Evolutionary conservation across 1,140 invertebrate species (phyloP), one percentile per base, ranked within the genome.

Genomic region (Bombus superbus): DNA sequence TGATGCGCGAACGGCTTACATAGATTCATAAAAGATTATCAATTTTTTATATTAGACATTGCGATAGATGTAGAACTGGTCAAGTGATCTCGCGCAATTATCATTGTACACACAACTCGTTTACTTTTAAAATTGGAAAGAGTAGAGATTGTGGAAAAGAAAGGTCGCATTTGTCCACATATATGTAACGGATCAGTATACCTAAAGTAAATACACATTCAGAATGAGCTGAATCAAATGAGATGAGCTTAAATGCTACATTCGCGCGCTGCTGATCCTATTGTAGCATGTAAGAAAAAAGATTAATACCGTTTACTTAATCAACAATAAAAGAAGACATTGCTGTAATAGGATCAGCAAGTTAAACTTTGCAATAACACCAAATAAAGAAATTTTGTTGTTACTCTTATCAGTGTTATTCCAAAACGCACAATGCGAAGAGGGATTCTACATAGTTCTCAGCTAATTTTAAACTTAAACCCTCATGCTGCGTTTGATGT

Each of bases 21-120:
- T 25, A 73, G 1, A 42, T 44, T 32, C 9, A 10, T 18, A 38
- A 40, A n/a, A 10, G 2, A 10, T 44, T 53, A 57, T 42, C 42
- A 4, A 66, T 44, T 22, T 5, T 32, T 35, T 66, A 28, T n/a
- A 72, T 22, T 4, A 38, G 22, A 80, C 5, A 1, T 2, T 28
- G 6, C 44, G 10, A 62, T n/a, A 15, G 4, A 66, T 75, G 53
- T 73, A 28, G 8, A 66, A 76, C 35, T 78, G 87, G 91, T 94
- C 95, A 93, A 95, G 92, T 90, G 94, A 92, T 92, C 94, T 95
- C 93, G 94, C 94, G 94, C 94, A 79, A 92, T 77, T 82, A 82
- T 81, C 79, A 84, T 53, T 83, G 75, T 88, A 87, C 87, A 91
- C 74, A 88, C 81, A 87, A 83, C 76, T 88, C 64, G 62, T 90